A percentile compares a stretch with the other conserved stretches of the same genome.
phyloP scores from a whole-genome alignment of 2,113 vertebrate genomes.

The Thamnophis sirtalis region DNA sequence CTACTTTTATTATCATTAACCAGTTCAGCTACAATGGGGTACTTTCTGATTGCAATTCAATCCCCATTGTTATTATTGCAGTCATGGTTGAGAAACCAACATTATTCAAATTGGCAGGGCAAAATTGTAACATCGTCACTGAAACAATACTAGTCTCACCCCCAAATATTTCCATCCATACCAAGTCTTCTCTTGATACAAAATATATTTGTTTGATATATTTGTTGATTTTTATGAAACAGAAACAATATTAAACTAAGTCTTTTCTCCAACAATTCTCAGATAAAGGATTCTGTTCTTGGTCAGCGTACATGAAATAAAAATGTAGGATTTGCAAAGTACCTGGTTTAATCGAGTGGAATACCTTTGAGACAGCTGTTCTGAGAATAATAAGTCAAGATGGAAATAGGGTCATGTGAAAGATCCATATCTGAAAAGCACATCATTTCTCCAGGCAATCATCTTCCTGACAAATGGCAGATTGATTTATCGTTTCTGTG shows the following conservation, averaged over 20 bases:
- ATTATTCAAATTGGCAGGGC: not conserved
- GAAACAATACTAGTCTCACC: not conserved
- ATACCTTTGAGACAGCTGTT: not conserved
- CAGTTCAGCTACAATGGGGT: not conserved
- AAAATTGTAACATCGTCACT: not conserved
- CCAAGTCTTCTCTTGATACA: not conserved
- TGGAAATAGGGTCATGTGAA: not conserved
- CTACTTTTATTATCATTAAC: not conserved
- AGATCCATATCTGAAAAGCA: not conserved
- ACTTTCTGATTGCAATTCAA: not conserved
- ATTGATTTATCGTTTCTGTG: not conserved
- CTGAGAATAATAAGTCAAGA: conserved; percentile 12
- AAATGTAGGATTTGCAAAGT: not conserved
- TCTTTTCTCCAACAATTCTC: not conserved
- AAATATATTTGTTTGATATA: not conserved
- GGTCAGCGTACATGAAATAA: not conserved
- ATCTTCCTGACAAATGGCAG: not conserved
- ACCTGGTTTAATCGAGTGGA: not conserved
- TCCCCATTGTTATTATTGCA: not conserved
- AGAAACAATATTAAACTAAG: not conserved
- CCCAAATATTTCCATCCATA: not conserved
- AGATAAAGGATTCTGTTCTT: not conserved
- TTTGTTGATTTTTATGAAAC: not conserved
- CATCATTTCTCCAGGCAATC: not conserved
- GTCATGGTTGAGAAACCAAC: not conserved